Percentiles rank a stretch among this genome's conserved stretches.
phyloP scores from a whole-genome alignment of 2,888 invertebrate genomes.

The Tenthredo scrophulariae region DNA sequence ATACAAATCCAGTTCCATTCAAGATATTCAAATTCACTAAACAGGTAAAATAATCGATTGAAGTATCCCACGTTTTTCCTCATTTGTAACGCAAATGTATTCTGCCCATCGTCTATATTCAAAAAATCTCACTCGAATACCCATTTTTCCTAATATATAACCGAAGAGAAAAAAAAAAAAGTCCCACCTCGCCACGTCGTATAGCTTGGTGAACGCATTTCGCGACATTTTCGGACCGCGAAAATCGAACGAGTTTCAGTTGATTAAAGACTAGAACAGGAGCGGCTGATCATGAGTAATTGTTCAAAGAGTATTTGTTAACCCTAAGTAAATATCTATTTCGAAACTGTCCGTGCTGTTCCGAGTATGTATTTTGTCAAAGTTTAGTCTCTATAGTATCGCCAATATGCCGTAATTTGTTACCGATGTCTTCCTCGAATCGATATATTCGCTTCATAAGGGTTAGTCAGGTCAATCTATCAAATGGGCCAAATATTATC shows the following conservation, averaged over 20 bases:
- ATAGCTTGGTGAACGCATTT: not conserved
- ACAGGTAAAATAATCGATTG: not conserved
- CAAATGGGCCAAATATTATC: not conserved
- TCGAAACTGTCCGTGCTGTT: not conserved
- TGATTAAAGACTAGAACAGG: not conserved
- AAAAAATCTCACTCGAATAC: not conserved
- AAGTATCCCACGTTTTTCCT: not conserved
- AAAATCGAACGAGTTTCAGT: constrained; percentile 22
- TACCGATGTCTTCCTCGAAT: not conserved
- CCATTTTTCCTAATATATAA: not conserved
- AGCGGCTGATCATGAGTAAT: constrained; percentile 12
- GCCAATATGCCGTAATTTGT: not conserved
- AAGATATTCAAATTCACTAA: not conserved
- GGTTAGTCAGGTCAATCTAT: not conserved
- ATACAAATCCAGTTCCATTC: not conserved
- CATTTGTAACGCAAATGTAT: not conserved
- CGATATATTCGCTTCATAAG: constrained; percentile 13
- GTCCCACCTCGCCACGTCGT: not conserved
- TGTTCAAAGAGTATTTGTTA: not conserved
- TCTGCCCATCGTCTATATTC: not conserved
- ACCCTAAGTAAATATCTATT: not conserved
- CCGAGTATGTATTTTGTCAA: constrained; percentile 3
- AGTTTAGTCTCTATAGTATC: not conserved
- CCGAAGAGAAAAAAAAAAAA: not conserved
- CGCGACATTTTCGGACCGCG: not conserved